Evolutionary conservation across 2,888 invertebrate genomes (phyloP).

Genomic region (Mactromeris polynyma): DNA sequence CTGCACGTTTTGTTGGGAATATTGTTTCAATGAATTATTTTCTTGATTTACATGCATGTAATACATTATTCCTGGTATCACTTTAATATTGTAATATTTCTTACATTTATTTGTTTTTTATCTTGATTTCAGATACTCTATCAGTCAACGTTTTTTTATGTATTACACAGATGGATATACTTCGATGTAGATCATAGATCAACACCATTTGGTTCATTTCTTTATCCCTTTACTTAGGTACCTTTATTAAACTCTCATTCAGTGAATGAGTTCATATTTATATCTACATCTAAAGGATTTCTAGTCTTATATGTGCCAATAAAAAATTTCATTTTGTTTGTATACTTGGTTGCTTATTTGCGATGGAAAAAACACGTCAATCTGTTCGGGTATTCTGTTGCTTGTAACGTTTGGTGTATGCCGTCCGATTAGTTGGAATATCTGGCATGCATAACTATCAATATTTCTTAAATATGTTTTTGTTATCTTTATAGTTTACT

Average conservation of each 20-base stretch:
- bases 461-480: slow-evolving; percentile 57
- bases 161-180: neutral
- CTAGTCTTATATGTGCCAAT: neutral
- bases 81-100: neutral
- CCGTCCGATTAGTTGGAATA: slow-evolving; percentile 39
- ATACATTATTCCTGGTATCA: neutral
- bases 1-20: neutral
- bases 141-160: slow-evolving; percentile 5
- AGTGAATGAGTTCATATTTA: neutral
- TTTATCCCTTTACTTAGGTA: neutral
- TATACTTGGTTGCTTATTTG: neutral
- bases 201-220: neutral
- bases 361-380: neutral
- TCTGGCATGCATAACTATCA: slow-evolving; percentile 59
- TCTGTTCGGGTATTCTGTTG: neutral
- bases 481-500: slow-evolving; percentile 58
- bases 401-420: slow-evolving; percentile 3
- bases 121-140: neutral
- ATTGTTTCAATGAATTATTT: neutral
- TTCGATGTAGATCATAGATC: neutral
- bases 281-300: neutral
- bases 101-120: neutral
- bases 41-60: neutral
- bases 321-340: neutral
- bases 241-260: neutral